Evolutionary conservation across 2,797 vertebrate genomes (phyloP).

Genomic region (Diceros bicornis): DNA sequence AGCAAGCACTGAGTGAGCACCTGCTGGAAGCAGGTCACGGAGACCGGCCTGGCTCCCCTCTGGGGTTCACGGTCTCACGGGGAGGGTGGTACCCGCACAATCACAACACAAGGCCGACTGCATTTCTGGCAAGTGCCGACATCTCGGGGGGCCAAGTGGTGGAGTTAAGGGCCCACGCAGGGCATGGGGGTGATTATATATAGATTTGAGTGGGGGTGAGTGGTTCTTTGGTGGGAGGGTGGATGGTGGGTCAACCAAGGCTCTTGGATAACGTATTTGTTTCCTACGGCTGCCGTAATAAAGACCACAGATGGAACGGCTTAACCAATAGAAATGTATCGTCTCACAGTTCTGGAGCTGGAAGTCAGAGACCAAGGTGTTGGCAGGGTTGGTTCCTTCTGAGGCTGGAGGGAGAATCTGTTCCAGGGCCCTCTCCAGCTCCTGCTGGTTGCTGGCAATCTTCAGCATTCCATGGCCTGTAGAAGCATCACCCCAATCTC

Average conservation of each 20-base stretch:
- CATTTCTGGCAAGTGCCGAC: neutral
- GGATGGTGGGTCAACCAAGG: neutral
- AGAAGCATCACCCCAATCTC: neutral
- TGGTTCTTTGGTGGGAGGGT: neutral
- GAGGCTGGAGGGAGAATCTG: neutral
- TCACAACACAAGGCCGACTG: rapidly evolving
- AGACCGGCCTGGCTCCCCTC: neutral
- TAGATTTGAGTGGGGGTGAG: no score
- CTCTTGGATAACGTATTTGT: neutral
- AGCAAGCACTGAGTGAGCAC: neutral
- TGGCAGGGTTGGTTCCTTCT: rapidly evolving
- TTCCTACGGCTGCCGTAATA: rapidly evolving
- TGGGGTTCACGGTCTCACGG: neutral
- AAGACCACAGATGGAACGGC: rapidly evolving
- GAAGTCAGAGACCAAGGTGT: neutral
- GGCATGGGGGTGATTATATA: rapidly evolving
- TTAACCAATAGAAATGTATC: neutral
- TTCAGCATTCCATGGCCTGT: neutral
- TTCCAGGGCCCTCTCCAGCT: neutral
- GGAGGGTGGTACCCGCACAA: neutral
- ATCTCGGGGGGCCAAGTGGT: neutral
- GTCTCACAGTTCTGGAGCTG: neutral
- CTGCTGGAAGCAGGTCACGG: neutral
- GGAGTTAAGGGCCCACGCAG: neutral
- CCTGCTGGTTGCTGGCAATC: neutral